Conservation (phyloP, 2,113 vertebrate species). For the Cervus canadensis region DNA sequence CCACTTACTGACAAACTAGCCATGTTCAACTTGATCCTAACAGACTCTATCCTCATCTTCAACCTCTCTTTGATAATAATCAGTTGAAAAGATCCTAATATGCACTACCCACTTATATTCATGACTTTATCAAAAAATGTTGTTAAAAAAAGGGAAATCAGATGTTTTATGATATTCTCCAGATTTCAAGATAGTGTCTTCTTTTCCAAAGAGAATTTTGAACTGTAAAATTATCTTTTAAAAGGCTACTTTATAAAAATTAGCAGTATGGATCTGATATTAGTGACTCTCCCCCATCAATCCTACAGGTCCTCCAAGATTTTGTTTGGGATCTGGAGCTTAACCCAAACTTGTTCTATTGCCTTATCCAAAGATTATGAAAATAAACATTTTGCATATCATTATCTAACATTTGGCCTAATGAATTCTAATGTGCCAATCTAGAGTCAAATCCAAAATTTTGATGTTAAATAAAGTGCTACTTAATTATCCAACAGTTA, state of each 20-base stretch:
- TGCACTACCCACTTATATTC: not conserved
- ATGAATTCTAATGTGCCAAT: not conserved
- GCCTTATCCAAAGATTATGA: not conserved
- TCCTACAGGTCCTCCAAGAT: not conserved
- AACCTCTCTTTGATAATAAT: not conserved
- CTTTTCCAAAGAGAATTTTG: not conserved
- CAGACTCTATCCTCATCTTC: not conserved
- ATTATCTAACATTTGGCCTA: not conserved
- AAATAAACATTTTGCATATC: not conserved
- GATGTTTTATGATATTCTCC: not conserved
- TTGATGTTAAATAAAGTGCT: not conserved
- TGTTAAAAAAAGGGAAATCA: not conserved
- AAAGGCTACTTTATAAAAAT: not conserved
- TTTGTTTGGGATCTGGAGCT: not conserved
- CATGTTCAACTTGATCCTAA: not conserved
- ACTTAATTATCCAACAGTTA: not conserved
- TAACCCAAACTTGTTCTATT: not conserved
- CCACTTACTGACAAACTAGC: not conserved
- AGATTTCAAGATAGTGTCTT: not conserved
- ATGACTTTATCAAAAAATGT: not conserved
- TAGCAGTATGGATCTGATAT: not conserved
- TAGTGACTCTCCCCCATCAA: not conserved
- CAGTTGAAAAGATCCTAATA: not conserved
- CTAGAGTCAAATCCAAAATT: slow-evolving; percentile 9
- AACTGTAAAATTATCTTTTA: not conserved